Percentiles rank a stretch among this genome's conserved stretches.
Conservation (phyloP, 2,113 vertebrate genomes). For the Silurus meridionalis region DNA sequence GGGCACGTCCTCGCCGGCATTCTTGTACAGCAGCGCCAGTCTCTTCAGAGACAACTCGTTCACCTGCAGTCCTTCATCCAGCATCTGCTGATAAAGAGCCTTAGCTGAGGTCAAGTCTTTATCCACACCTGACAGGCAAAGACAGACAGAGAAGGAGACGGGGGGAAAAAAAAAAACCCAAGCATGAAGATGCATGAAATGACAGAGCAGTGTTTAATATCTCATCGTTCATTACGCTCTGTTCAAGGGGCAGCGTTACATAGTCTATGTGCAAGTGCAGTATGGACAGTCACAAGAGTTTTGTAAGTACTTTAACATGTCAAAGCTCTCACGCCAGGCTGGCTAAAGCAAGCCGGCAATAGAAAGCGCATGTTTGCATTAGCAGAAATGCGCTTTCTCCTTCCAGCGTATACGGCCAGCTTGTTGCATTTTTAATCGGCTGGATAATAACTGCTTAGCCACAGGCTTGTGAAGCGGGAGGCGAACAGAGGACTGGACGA, state of each 20-base stretch:
- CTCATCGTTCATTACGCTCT: neutral
- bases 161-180: neutral
- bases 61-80: conserved; percentile 69
- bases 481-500: neutral
- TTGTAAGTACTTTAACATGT: conserved; percentile 68
- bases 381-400: conserved; percentile 48
- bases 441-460: conserved; percentile 58
- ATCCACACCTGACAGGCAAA: conserved; percentile 71
- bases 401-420: conserved; percentile 17
- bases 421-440: conserved; percentile 69
- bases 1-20: conserved; percentile 76
- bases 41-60: conserved; percentile 83
- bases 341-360: conserved; percentile 64
- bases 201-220: conserved; percentile 19
- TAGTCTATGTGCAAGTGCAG: conserved; percentile 35
- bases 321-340: conserved; percentile 66
- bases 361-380: conserved; percentile 66
- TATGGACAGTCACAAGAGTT: conserved; percentile 19
- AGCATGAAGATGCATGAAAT: neutral
- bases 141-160: neutral
- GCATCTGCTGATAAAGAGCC: conserved; percentile 74
- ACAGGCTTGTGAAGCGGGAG: conserved; percentile 45
- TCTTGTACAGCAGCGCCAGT: conserved; percentile 79
- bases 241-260: conserved; percentile 43
- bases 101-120: conserved; percentile 80